Conservation (phyloP, 1,140 invertebrate species). For the Pogonus chalceus region DNA sequence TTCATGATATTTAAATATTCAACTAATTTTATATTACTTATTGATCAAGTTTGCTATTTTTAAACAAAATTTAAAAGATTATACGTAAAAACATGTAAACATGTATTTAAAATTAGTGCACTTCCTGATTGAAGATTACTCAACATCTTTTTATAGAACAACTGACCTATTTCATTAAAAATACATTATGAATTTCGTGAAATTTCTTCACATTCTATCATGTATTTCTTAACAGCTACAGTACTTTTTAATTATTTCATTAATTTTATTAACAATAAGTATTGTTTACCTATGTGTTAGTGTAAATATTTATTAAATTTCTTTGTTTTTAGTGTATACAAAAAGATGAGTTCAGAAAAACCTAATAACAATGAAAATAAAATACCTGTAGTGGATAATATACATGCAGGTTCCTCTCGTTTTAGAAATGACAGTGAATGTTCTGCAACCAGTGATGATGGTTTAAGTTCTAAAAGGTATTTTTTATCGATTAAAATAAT, state of each 20-base stretch:
- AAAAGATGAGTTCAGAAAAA: not conserved
- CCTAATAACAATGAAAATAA: not conserved
- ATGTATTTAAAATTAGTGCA: too few species aligned
- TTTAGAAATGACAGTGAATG: conserved; percentile 30
- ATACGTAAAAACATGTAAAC: too few species aligned
- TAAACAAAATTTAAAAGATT: too few species aligned
- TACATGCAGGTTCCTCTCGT: not conserved
- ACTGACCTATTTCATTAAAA: not conserved
- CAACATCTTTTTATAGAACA: conserved; percentile 2
- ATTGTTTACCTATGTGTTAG: too few species aligned
- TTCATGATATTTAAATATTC: too few species aligned
- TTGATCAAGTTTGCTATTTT: too few species aligned
- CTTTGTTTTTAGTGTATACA: not conserved
- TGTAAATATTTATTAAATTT: not conserved
- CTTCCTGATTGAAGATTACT: not conserved
- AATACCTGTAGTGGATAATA: not conserved
- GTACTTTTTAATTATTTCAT: too few species aligned
- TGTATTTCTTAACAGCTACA: not conserved
- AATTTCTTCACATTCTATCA: not conserved
- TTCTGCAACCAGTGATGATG: conserved; percentile 31
- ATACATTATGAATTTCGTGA: not conserved
- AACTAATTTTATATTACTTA: too few species aligned
- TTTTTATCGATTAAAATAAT: not conserved
- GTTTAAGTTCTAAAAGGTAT: not conserved
- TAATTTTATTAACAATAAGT: too few species aligned